Percentiles rank a stretch among this genome's conserved stretches.
phyloP scores from a whole-genome alignment of 2,797 vertebrate genomes.

The Sorex maritimensis region DNA sequence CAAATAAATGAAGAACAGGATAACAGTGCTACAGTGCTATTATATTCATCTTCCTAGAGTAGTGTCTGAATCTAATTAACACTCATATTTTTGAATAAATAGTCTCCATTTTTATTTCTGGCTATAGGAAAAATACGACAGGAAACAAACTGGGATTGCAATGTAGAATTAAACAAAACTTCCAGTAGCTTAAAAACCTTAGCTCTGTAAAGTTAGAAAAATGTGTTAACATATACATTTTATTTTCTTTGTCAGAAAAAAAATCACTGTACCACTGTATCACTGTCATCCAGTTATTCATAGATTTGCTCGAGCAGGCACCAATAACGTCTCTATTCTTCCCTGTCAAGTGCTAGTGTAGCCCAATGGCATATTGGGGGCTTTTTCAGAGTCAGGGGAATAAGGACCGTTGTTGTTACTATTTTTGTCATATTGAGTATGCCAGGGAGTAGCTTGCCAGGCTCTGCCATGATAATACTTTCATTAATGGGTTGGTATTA shows the following conservation, averaged over 20 bases:
- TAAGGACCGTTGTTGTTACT: too few relatives aligned
- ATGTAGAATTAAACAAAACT: conserved; percentile 54
- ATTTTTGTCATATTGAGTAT: too few relatives aligned
- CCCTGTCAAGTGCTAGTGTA: too few relatives aligned
- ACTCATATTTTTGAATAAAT: neutral
- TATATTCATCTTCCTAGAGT: conserved; percentile 14
- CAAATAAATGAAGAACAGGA: too few relatives aligned
- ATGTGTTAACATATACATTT: neutral
- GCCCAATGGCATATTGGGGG: too few relatives aligned
- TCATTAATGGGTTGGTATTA: neutral
- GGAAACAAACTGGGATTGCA: conserved; percentile 5
- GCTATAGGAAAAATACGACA: conserved; percentile 4
- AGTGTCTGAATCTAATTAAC: conserved; percentile 11
- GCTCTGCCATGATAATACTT: neutral
- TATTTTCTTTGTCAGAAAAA: neutral
- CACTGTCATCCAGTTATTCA: too few relatives aligned
- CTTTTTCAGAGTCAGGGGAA: too few relatives aligned
- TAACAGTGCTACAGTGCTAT: neutral
- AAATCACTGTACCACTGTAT: too few relatives aligned
- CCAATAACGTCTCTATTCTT: too few relatives aligned
- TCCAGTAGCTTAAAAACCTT: neutral
- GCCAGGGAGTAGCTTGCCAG: too few relatives aligned
- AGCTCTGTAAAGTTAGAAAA: conserved; percentile 27
- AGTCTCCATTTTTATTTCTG: neutral
- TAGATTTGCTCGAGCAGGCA: too few relatives aligned